Evolutionary conservation across 92 coral and sea anemone species (phyloP).

Genomic region (Epizoanthus illoricatus): DNA sequence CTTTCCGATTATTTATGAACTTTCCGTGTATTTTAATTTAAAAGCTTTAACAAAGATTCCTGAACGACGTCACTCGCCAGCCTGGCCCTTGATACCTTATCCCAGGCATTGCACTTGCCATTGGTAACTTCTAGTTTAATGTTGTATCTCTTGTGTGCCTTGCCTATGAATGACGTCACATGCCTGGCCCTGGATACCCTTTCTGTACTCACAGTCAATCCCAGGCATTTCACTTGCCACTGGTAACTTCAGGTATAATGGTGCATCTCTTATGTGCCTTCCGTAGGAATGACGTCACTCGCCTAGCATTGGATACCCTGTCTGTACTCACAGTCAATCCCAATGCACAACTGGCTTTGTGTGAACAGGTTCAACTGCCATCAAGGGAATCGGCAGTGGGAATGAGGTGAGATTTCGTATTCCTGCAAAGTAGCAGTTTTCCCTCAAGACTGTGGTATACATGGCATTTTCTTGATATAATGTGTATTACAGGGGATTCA

Average conservation of each 20-base stretch:
- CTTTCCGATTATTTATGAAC: too few relatives aligned
- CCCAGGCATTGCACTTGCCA: slow-evolving; percentile 13
- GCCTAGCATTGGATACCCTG: slow-evolving; percentile 84
- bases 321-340: slow-evolving; percentile 80
- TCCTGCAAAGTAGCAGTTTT: neutral
- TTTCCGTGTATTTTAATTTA: too few relatives aligned
- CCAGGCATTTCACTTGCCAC: slow-evolving; percentile 3
- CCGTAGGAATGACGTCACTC: slow-evolving; percentile 66
- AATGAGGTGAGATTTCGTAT: slow-evolving; percentile 61
- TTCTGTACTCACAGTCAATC: slow-evolving; percentile 73
- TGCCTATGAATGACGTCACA: slow-evolving; percentile 61
- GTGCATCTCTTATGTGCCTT: too few relatives aligned
- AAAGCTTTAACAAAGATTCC: too few relatives aligned
- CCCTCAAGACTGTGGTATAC: too few relatives aligned
- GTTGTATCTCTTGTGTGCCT: too few relatives aligned
- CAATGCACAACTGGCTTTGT: slow-evolving; percentile 77
- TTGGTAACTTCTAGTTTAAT: too few relatives aligned
- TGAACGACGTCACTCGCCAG: slow-evolving; percentile 81
- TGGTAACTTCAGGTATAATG: too few relatives aligned
- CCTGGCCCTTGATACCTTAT: slow-evolving; percentile 73
- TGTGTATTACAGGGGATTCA: too few relatives aligned
- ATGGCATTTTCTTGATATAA: too few relatives aligned
- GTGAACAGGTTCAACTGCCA: slow-evolving; percentile 75
- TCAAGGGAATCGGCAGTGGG: slow-evolving; percentile 80
- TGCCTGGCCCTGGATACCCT: slow-evolving; percentile 81